Conservation (phyloP, 2,113 vertebrate genomes). For the Marcusenius ussheri region DNA sequence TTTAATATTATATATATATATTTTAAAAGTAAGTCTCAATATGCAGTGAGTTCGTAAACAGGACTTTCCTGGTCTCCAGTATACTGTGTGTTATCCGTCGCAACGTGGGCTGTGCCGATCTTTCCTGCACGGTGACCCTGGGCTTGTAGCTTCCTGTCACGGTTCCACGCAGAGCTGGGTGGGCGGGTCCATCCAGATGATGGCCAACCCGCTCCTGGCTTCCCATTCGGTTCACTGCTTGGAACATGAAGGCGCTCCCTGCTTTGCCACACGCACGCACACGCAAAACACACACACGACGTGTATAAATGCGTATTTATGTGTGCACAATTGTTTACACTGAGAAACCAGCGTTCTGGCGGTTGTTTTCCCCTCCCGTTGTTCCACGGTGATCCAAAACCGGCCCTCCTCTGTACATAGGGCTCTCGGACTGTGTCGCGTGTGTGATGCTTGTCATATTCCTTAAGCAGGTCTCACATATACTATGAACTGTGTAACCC, state of each 20-base stretch:
- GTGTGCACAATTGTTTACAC: constrained; percentile 9
- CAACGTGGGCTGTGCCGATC: neutral
- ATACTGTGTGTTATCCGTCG: neutral
- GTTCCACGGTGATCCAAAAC: neutral
- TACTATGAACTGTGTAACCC: constrained; percentile 3
- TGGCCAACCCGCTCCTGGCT: neutral
- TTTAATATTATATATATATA: constrained; percentile 16
- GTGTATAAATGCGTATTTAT: neutral
- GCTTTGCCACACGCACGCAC: neutral
- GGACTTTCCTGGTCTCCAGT: neutral
- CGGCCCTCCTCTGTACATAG: neutral
- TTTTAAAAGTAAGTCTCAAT: constrained; percentile 6
- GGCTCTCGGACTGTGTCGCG: neutral
- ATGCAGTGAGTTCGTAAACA: neutral
- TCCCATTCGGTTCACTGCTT: too few species aligned
- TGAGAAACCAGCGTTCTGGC: neutral
- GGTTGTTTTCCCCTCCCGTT: neutral
- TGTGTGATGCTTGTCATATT: neutral
- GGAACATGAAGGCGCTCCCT: neutral
- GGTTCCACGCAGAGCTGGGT: neutral
- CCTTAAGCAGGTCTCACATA: neutral
- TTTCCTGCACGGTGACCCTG: neutral
- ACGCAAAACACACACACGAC: neutral
- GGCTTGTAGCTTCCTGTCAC: neutral
- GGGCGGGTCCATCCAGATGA: neutral